phyloP scores from a whole-genome alignment of 2,113 vertebrate genomes.

The Gymnobelideus leadbeateri region DNA sequence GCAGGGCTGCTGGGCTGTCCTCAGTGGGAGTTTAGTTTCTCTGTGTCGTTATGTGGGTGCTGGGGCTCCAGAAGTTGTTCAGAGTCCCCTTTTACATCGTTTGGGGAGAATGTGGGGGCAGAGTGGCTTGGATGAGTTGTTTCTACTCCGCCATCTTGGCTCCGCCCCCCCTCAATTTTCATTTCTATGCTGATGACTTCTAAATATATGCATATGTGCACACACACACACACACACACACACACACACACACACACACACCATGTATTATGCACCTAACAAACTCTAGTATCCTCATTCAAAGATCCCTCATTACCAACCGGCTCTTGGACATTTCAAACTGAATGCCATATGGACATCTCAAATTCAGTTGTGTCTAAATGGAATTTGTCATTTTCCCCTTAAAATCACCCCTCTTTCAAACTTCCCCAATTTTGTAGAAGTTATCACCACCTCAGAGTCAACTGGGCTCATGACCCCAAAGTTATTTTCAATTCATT shows the following conservation, averaged over 20 bases:
- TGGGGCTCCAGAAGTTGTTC: too few species aligned
- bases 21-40: too few species aligned
- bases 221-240: neutral
- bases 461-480: neutral
- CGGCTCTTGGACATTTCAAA: neutral
- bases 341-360: neutral
- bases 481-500: neutral
- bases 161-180: neutral
- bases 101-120: too few species aligned
- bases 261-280: too few species aligned
- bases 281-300: neutral
- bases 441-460: neutral
- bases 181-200: neutral
- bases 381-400: neutral
- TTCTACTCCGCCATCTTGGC: too few species aligned
- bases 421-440: neutral
- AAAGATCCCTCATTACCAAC: neutral
- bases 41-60: too few species aligned
- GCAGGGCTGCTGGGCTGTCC: too few species aligned
- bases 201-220: neutral
- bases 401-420: neutral
- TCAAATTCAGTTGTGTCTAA: neutral
- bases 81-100: too few species aligned
- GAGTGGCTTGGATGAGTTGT: too few species aligned
- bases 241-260: neutral